Conservation (phyloP, 1,140 invertebrate species). For the Eupristina koningsbergeri region DNA sequence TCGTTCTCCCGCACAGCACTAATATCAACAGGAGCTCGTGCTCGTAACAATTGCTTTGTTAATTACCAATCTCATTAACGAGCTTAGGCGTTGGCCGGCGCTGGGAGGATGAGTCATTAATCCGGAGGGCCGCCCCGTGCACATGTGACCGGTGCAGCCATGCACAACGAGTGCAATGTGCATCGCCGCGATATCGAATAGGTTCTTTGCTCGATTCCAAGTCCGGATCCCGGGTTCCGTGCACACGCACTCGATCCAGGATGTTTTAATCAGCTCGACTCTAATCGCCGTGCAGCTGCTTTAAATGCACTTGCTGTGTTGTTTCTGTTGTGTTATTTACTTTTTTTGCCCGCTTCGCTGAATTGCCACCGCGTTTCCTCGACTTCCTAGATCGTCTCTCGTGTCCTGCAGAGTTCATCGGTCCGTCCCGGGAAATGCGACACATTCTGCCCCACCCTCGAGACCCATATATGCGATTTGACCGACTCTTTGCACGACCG, state of each 20-base stretch:
- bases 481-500: conserved; percentile 5
- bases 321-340: too few species aligned
- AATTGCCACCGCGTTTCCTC: conserved; percentile 10
- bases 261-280: conserved; percentile 63
- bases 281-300: conserved; percentile 64
- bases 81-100: not conserved
- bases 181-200: conserved; percentile 20
- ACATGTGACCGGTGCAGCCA: too few species aligned
- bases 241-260: conserved; percentile 54
- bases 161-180: not conserved
- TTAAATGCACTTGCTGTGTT: conserved; percentile 62
- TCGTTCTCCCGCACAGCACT: not conserved
- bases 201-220: conserved; percentile 35
- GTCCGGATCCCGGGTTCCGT: not conserved
- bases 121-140: not conserved
- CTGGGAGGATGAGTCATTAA: not conserved
- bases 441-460: too few species aligned
- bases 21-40: not conserved
- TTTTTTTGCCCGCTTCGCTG: conserved; percentile 22
- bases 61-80: conserved; percentile 13
- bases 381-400: conserved; percentile 45
- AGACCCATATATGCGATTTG: not conserved
- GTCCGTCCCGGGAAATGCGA: not conserved
- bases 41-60: not conserved
- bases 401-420: conserved; percentile 33